phyloP scores from a whole-genome alignment of 2,888 invertebrate species.

The Choreutis nemorana region DNA sequence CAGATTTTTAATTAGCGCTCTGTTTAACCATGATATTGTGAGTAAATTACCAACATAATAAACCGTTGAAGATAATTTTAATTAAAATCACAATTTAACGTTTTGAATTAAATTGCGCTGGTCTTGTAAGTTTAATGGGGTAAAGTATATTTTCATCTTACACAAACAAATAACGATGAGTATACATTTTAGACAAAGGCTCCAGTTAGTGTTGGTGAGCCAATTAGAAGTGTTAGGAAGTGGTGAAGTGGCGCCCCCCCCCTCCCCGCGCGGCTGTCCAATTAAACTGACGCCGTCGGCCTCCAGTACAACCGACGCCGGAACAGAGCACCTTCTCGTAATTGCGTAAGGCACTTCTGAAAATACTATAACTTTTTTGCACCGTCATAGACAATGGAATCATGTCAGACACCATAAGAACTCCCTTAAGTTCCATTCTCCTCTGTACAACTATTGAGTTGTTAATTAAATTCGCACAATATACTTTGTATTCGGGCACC shows the following conservation, averaged over 20 bases:
- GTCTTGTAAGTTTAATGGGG: too few relatives aligned
- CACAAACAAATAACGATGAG: slow-evolving; percentile 40
- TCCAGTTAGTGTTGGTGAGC: slow-evolving; percentile 49
- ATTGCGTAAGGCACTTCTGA: slow-evolving; percentile 60
- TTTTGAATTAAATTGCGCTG: too few relatives aligned
- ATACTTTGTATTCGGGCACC: slow-evolving; percentile 27
- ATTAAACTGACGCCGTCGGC: slow-evolving; percentile 46
- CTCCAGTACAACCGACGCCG: slow-evolving; percentile 11
- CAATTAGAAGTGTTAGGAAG: slow-evolving; percentile 56
- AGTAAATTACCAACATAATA: too few relatives aligned
- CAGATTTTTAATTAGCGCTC: too few relatives aligned
- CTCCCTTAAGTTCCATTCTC: slow-evolving; percentile 31
- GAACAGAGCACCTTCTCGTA: slow-evolving; percentile 38
- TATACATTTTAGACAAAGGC: slow-evolving; percentile 40
- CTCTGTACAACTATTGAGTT: slow-evolving; percentile 51
- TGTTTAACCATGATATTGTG: too few relatives aligned
- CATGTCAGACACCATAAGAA: slow-evolving; percentile 55
- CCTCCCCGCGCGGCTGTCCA: slow-evolving; percentile 38
- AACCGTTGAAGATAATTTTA: too few relatives aligned
- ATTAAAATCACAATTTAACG: too few relatives aligned
- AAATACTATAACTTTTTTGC: slow-evolving; percentile 53
- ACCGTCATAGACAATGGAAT: slow-evolving; percentile 52
- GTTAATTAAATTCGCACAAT: slow-evolving; percentile 61
- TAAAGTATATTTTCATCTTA: too few relatives aligned
- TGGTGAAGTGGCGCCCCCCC: slow-evolving; percentile 16